Base-by-base conservation (phyloP, 2,888 invertebrate genomes). In the Parasteatoda lunata region DNA sequence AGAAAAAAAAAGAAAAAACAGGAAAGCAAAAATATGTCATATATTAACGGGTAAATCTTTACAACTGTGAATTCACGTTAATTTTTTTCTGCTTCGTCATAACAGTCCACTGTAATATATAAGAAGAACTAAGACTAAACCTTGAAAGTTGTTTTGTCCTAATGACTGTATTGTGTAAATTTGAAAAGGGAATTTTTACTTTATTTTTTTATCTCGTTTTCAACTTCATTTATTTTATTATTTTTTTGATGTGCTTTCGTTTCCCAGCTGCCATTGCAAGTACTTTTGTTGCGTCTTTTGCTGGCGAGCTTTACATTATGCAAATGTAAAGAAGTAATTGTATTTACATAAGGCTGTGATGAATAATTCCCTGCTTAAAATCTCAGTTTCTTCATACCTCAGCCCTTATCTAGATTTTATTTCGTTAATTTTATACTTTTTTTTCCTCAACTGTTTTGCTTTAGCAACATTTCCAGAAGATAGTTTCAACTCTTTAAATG, bases 261-360 rank as follows among this genome's bases (percentile, higher is more conserved):
- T 66, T 77, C 52, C 71, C 77, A 83, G 73, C 83, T 84, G 83
- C 77, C 77, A 84, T 84, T 84, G 71, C 71, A 72, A 82, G 82
- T 82, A 65, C 77, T 84, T 84, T 75, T 80, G 79, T 85, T 75
- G 59, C 68, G 68, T 54, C 77, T 77, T 77, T 68, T 48, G 47
- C 47, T 30, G 64, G 69, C 52, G n/a, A 15, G 54, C 87, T 80
- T 76, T 77, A 69, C 79, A 88, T 83, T 88, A 88, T 88, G 88
- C 83, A 88, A 88, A 88, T 88, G 83, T 48, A 66, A 45, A 75
- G 68, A 73, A 79, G 88, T 88, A 88, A 88, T 88, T 88, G 83
- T 88, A 88, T 88, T 88, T 88, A 88, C 88, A 83, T 88, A 88
- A 88, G 88, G 76, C 88, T 70, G 71, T 79, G 78, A 88, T 88